Conservation (phyloP, 1,140 invertebrate species). For the Lordiphosa mommai region DNA sequence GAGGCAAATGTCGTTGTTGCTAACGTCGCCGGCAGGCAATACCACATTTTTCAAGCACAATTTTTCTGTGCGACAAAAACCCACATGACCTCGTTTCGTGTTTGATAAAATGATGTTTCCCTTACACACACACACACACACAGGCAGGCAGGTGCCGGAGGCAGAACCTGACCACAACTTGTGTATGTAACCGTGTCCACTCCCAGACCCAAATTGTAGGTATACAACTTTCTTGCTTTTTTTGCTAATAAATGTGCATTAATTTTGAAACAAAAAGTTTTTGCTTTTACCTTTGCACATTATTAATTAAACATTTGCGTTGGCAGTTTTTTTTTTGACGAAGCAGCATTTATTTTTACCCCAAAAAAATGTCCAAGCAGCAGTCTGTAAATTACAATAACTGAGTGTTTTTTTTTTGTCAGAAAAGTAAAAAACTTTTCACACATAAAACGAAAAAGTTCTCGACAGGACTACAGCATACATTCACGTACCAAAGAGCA, state of each 20-base stretch:
- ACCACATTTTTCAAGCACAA: constrained; percentile 33
- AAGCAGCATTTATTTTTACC: constrained; percentile 1
- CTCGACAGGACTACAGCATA: constrained; percentile 1
- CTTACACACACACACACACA: not conserved
- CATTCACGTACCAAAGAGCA: constrained; percentile 5
- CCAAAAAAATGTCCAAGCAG: constrained; percentile 16
- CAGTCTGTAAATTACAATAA: constrained; percentile 13
- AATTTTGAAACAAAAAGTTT: constrained; percentile 47
- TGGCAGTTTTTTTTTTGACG: constrained; percentile 9
- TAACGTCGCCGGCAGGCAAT: constrained; percentile 3
- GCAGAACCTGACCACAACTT: constrained; percentile 11
- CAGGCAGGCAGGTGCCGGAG: not conserved
- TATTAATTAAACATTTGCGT: constrained; percentile 48
- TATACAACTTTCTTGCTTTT: not conserved
- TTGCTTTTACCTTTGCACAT: constrained; percentile 25
- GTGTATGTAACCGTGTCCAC: constrained; percentile 12
- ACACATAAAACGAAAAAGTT: constrained; percentile 8
- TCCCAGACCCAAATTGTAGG: not conserved
- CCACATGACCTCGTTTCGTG: constrained; percentile 56
- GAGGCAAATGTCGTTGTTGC: constrained; percentile 4
- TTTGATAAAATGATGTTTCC: constrained; percentile 57
- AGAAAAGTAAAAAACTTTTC: constrained; percentile 24
- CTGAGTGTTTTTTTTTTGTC: constrained; percentile 14
- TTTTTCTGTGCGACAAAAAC: constrained; percentile 27
- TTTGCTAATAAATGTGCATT: constrained; percentile 50